Base-by-base conservation (phyloP, 2,888 invertebrate genomes). In the Onchidella celtica region DNA sequence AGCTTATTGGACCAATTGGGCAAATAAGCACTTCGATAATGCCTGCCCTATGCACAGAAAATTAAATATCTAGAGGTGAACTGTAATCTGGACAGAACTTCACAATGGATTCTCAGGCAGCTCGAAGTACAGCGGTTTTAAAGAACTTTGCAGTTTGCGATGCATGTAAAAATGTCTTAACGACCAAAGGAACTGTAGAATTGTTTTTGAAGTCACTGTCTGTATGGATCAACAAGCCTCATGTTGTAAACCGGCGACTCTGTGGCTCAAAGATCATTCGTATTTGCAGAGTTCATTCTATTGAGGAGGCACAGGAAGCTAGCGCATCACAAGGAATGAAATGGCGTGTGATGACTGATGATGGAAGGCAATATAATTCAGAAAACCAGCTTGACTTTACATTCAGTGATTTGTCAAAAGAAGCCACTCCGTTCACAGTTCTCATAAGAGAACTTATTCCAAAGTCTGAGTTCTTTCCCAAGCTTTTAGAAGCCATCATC, bases 171-270 rank as follows among this genome's bases (percentile, higher is more conserved):
- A 17, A 74, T 27, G 27, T n/a, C n/a, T 17, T 40, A 36, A 11
- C 75, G 17, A 72, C 73, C 3, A 79, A 68, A 21, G 82, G 79
- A 0, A 68, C 29, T 0, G 24, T 69, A 36, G 73, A 72, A 32
- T 85, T 86, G 3, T 90, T 90, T 79, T 68, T 84, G 21, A 85
- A 86, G 57, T 86, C 91, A 14, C 36, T 89, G 1, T 86, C 88
- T 1, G 86, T 91, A 27, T 91, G 89, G 88, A 86, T 91, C 55
- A 90, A 91, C 80, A 91, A 91, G 83, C 91, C 91, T 0, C 91
- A 91, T 68, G 90, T 90, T 29, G 87, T 88, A 0, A 91, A 91
- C 82, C 82, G 89, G 17, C 82, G 90, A 29, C 76, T 91, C 6
- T 87, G 88, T 83, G 91, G 91, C 0, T 83, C 89, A 2, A 87